phyloP scores from a whole-genome alignment of 1,140 invertebrate genomes.

The Sesamia nonagrioides region DNA sequence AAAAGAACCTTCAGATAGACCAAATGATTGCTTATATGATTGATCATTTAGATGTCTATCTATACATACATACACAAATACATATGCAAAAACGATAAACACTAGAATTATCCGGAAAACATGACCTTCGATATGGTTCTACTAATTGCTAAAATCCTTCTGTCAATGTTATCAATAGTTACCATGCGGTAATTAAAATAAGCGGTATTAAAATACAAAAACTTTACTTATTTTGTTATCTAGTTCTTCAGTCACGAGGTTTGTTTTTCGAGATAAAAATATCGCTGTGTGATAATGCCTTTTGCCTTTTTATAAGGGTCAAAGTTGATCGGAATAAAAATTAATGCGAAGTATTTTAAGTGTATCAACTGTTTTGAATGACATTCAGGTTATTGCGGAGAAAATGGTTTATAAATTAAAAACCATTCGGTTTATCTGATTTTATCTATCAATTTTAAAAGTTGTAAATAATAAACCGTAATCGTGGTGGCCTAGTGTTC shows the following conservation, averaged over 20 bases:
- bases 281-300: not conserved
- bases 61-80: not conserved
- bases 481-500: too few relatives aligned
- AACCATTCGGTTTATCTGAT: not conserved
- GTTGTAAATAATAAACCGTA: too few relatives aligned
- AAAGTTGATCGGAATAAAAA: slow-evolving; percentile 17
- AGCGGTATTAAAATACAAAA: too few relatives aligned
- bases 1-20: not conserved
- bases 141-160: slow-evolving; percentile 12
- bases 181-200: slow-evolving; percentile 23
- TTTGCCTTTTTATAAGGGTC: slow-evolving; percentile 11
- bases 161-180: not conserved
- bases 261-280: slow-evolving; percentile 1
- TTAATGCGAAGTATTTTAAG: not conserved
- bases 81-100: not conserved
- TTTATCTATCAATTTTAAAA: not conserved
- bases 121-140: slow-evolving; percentile 5
- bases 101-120: not conserved
- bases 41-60: not conserved
- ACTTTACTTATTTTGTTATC: not conserved
- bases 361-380: not conserved
- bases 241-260: slow-evolving; percentile 12
- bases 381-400: not conserved
- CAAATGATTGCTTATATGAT: not conserved
- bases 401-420: not conserved